Base-by-base conservation (phyloP, 2,888 invertebrate species). In the Ectobius pallidus region DNA sequence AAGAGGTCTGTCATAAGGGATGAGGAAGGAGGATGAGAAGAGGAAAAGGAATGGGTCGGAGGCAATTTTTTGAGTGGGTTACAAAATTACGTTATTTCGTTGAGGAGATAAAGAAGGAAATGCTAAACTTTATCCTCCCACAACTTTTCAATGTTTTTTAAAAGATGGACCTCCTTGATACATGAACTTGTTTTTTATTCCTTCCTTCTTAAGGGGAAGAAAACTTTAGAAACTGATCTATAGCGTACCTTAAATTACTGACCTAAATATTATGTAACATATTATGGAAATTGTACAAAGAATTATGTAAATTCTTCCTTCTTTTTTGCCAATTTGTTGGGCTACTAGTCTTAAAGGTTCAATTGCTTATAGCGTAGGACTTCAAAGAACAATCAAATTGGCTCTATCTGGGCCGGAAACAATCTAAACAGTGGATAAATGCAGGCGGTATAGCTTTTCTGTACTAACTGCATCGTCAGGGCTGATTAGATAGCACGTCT, bases 51-150 rank as follows among this genome's bases (percentile, higher is more conserved):
- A 61, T 34, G n/a, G 27, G 32, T 3, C 6, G 62, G 62, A 20
- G 46, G 30, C 14, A 42, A 68, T 55, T 68, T 71, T 72, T 68
- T 46, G 61, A 69, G 68, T 52, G 69, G 68, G 72, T 72, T 72
- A 61, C 42, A 44, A 68, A 61, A 72, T 72, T 68, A 72, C 55
- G 72, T 68, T 72, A 69, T 67, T 68, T 58, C 11, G 32, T 61
- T 27, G 34, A 58, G n/a, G 46, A 67, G 32, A 67, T 71, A 61
- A 72, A 68, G 67, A 68, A 61, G 22, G 42, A 68, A 67, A 63
- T 32, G 32, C 32, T 58, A 58, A 58, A 58, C 30, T 32, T 58
- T 32, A n/a, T n/a, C 16, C n/a, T 18, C 16, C 16, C 16, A 58
- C 3, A n/a, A n/a, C n/a, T 16, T 25, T 58, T 32, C n/a, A 52